Evolutionary conservation across 2,797 vertebrate genomes (phyloP).

Genomic region (Alosa sapidissima): DNA sequence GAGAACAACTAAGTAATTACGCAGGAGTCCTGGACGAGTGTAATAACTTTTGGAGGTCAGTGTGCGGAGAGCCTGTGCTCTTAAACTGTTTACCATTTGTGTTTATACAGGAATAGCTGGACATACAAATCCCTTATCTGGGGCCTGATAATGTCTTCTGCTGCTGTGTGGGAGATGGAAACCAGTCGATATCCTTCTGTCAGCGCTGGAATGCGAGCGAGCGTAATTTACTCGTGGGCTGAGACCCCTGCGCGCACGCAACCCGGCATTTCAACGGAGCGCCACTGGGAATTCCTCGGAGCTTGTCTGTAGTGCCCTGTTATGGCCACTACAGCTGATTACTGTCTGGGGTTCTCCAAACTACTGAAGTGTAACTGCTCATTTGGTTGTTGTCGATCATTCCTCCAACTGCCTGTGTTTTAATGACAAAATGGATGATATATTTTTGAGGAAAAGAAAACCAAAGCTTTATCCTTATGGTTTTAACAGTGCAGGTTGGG

Average conservation of each 20-base stretch:
- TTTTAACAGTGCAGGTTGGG: neutral
- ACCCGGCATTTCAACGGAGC: conserved; percentile 2
- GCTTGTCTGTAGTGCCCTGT: neutral
- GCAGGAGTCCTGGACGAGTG: conserved; percentile 16
- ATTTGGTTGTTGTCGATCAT: neutral
- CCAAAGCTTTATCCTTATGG: neutral
- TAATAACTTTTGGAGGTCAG: conserved; percentile 30
- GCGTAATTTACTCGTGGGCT: conserved; percentile 49
- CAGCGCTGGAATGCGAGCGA: conserved; percentile 50
- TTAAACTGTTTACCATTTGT: conserved; percentile 55
- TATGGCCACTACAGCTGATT: neutral
- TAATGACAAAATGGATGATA: neutral
- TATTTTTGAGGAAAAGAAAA: neutral
- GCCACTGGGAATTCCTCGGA: neutral
- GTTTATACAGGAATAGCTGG: conserved; percentile 53
- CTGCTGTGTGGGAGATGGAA: conserved; percentile 57
- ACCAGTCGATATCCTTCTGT: conserved; percentile 57
- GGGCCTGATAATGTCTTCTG: conserved; percentile 58
- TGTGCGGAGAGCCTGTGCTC: conserved; percentile 32
- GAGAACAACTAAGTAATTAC: neutral
- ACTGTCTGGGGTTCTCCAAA: neutral
- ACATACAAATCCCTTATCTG: conserved; percentile 56
- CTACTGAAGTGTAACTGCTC: neutral
- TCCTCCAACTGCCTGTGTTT: neutral
- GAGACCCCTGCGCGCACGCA: conserved; percentile 29